Evolutionary conservation across 2,888 invertebrate genomes (phyloP), one percentile per base, ranked within the genome.

Genomic region (Polylopha cassiicola): DNA sequence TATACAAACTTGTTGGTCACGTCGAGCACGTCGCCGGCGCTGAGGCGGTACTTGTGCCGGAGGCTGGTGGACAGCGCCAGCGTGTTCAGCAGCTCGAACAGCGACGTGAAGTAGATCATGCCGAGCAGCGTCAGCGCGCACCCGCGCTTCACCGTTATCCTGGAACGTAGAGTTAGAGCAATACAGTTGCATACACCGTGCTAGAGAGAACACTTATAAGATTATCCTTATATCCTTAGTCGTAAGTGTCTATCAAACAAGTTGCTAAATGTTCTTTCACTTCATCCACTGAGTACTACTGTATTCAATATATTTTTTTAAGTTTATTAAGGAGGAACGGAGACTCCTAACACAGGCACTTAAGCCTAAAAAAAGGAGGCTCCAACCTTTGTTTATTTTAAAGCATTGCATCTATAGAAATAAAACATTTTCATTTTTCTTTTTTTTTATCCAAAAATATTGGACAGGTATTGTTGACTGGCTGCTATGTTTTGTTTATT

Each of bases 1-100:
- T 16, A 23, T 8, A 87, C 89, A 84, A 60, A 92, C 92, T 92
- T 92, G 79, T 92, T 92, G 31, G 88, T 91, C 50, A 92, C 91
- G 63, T 92, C 92, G 52, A 90, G 82, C 28, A 92, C 89, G 56
- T 92, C 91, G 5, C 89, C 89, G 53, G 87, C 82, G 60, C 87
- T 88, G 8, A 92, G 87, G 32, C 88, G 87, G 76, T 90, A 91
- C 64, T 89, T 89, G 64, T 87, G 87, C 1, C 89, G 78, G 53
- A 91, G 84, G 28, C 84, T 73, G 6, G 92, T 91, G 59, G 87
- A 86, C 55, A 91, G 70, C 16, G 88, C 86, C 29, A 88, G 70
- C 55, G 88, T 85, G 66, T 91, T 90, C 42, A 89, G 76, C 54
- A 90, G 84, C 64, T 90, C 89, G 65, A 90, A 92, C 46, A 91